Conservation (phyloP, 2,888 invertebrate species). For the Phasia obesa region DNA sequence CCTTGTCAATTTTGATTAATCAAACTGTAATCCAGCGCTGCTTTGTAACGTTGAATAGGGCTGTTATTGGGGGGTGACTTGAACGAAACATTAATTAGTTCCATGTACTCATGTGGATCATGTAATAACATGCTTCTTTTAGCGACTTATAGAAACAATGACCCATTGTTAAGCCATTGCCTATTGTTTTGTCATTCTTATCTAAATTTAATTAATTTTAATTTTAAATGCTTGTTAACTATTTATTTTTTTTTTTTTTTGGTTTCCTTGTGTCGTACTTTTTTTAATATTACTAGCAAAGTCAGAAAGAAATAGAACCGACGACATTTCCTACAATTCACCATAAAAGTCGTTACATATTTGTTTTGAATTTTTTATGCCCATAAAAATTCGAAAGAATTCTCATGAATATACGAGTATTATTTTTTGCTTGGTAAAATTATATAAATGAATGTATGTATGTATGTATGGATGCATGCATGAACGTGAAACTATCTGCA, state of each 20-base stretch:
- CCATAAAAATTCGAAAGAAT: conserved; percentile 45
- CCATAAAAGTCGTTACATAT: conserved; percentile 60
- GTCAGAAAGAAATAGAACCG: background rate
- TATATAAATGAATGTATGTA: background rate
- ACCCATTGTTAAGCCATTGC: conserved; percentile 37
- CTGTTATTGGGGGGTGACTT: too few relatives aligned
- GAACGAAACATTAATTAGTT: too few relatives aligned
- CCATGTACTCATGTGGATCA: too few relatives aligned
- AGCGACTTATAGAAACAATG: conserved; percentile 24
- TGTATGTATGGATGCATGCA: conserved; percentile 8
- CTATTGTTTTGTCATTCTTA: conserved; percentile 54
- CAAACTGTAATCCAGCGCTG: too few relatives aligned
- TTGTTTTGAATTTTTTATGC: conserved; percentile 31
- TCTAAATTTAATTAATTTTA: conserved; percentile 57
- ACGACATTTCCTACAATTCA: conserved; percentile 49
- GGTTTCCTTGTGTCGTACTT: too few relatives aligned
- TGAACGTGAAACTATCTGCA: conserved; percentile 54
- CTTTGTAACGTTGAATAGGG: too few relatives aligned
- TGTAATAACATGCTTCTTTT: background rate
- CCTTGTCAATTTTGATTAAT: too few relatives aligned
- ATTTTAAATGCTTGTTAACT: conserved; percentile 48
- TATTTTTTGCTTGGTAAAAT: background rate
- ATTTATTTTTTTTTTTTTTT: background rate
- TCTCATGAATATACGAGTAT: background rate
- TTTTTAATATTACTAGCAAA: background rate